Base-by-base conservation (phyloP, 1,140 invertebrate genomes). In the Hypsibius dujardini region DNA sequence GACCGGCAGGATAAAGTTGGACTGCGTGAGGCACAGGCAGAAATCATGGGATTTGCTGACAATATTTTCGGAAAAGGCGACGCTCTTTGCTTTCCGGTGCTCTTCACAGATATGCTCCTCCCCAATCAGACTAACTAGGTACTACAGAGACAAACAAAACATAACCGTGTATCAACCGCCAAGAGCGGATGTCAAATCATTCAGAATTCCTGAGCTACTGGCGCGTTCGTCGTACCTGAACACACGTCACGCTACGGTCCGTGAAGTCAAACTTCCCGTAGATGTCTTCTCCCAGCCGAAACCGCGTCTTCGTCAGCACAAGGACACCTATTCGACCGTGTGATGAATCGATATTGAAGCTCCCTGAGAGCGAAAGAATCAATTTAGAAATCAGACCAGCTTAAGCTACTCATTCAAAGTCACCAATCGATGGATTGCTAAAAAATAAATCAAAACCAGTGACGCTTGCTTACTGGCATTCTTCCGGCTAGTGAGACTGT, bases 231-330 rank as follows among this genome's bases (percentile, higher is more conserved):
- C 62, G 73, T 78, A 95, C 88, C 84, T 95, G 91, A 72, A 93
- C 88, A 82, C 93, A 97, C n/a, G 88, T 87, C 1, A 97, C 88
- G 71, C 87, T 89, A 1, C 89, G 88, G 73, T 89, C 86, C 46
- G 86, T 87, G 79, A 98, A 97, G 79, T 97, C 93, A 81, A 97
- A 89, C 28, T 90, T 90, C 1, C 92, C 93, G 71, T 95, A 87
- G 77, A 98, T 94, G 76, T 98, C 94, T 81, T 98, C 94, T 7
- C 94, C 94, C 1, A 97, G 81, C 80, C 92, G 91, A 77, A 92
- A 97, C 0, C 88, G 87, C 74, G 89, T 88, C 81, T 97, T 97
- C 75, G 95, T 94, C 46, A 96, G 79, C 77, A 90, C 93, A 78
- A 97, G 95, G 71, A 89, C 84, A 0, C 90, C 93, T 0, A 98